Percentiles rank a stretch among this genome's conserved stretches.
These are phyloP conservation scores for Cheilosia variabilis DNA, from an alignment of 2,888 invertebrate species.

Conservation along the genomic window DNA sequence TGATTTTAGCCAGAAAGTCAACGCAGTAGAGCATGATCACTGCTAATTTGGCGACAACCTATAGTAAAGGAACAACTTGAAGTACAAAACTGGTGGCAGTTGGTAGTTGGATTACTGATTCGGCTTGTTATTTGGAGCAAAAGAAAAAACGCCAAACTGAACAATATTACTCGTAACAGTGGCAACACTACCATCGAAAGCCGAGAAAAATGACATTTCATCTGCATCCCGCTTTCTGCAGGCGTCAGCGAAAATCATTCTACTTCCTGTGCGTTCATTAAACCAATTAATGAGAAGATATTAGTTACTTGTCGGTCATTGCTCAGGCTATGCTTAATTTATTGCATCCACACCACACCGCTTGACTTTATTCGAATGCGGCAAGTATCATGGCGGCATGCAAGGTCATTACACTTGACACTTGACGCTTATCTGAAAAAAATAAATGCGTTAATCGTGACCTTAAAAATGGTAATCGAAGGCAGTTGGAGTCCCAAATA, in stretches of 20 bases:
- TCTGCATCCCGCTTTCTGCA: constrained; percentile 18
- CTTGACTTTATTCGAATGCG: constrained; percentile 32
- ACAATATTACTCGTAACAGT: background rate
- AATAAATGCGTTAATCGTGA: constrained; percentile 32
- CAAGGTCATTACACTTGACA: constrained; percentile 46
- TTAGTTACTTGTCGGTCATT: constrained; percentile 50
- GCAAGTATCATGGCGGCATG: constrained; percentile 8
- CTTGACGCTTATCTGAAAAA: constrained; percentile 18
- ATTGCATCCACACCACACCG: constrained; percentile 34
- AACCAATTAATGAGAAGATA: constrained; percentile 52
- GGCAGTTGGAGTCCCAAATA: background rate
- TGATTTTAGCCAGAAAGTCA: no score
- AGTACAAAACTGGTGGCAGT: no score
- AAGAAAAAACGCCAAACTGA: no score
- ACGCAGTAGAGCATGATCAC: no score
- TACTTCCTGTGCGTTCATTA: constrained; percentile 55
- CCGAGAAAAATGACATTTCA: background rate
- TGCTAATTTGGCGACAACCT: no score
- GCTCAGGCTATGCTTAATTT: constrained; percentile 34
- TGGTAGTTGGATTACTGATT: no score
- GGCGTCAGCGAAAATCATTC: constrained; percentile 27
- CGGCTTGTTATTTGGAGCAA: no score
- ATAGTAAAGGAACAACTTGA: no score
- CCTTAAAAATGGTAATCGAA: constrained; percentile 18
- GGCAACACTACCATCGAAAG: constrained; percentile 11